Conservation (phyloP, 2,113 vertebrate species). For the Rhabdornis inornatus region DNA sequence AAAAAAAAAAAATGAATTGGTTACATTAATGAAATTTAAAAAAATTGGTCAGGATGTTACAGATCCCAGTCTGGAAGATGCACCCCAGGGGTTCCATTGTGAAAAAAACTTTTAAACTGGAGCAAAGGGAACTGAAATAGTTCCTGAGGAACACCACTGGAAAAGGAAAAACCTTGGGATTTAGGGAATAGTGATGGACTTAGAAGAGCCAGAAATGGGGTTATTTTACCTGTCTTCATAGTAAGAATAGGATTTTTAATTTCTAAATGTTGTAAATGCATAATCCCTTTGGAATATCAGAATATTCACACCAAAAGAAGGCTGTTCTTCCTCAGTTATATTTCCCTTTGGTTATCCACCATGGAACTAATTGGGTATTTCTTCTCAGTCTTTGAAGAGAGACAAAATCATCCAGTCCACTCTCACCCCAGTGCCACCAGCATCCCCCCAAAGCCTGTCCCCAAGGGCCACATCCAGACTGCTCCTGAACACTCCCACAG, state of each 20-base stretch:
- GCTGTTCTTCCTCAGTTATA: background rate
- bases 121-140: background rate
- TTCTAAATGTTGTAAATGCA: background rate
- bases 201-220: background rate
- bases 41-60: background rate
- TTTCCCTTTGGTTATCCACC: background rate
- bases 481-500: rapidly evolving
- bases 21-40: background rate
- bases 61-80: background rate
- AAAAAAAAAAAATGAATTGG: background rate
- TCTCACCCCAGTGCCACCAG: rapidly evolving
- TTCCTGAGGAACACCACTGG: background rate
- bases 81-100: background rate
- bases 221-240: background rate
- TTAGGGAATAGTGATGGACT: background rate
- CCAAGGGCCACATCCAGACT: background rate
- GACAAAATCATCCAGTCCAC: background rate
- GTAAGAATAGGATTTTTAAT: background rate
- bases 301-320: background rate
- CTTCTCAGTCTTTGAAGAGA: background rate
- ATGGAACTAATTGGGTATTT: background rate
- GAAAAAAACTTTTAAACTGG: background rate
- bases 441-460: background rate
- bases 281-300: background rate
- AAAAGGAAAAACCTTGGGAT: background rate